Conservation (phyloP, 2,113 vertebrate genomes). For the Willisornis vidua region DNA sequence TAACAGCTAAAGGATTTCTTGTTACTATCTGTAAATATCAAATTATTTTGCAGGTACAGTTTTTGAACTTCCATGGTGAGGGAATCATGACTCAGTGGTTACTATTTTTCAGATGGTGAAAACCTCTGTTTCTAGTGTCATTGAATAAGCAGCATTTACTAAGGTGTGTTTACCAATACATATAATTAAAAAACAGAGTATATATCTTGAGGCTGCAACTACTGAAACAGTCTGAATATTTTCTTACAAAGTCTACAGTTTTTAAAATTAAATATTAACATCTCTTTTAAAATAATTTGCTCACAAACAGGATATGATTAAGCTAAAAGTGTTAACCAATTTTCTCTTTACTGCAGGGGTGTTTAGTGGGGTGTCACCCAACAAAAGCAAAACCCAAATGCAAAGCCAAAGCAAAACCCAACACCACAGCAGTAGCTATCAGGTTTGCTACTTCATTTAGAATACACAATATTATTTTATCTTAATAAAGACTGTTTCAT, state of each 20-base stretch:
- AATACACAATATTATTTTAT: not conserved
- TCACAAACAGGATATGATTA: not conserved
- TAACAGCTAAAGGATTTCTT: not conserved
- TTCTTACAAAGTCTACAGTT: not conserved
- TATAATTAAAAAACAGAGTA: not conserved
- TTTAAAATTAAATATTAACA: not conserved
- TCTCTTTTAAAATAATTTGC: not conserved
- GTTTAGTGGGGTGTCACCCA: rapidly evolving
- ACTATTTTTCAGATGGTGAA: not conserved
- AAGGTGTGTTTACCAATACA: not conserved
- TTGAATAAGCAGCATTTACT: not conserved
- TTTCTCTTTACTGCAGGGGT: not conserved
- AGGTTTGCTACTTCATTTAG: not conserved
- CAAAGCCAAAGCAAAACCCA: rapidly evolving
- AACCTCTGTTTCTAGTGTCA: not conserved
- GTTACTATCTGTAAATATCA: not conserved
- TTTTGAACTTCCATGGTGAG: not conserved
- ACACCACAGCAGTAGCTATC: not conserved
- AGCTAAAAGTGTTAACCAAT: not conserved
- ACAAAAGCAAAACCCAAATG: rapidly evolving
- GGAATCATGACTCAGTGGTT: not conserved
- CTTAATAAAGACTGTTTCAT: not conserved
- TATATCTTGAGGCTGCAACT: not conserved
- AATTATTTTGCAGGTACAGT: not conserved
- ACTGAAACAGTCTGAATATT: not conserved